phyloP scores from a whole-genome alignment of 1,140 invertebrate species.

The Dendroctonus valens region DNA sequence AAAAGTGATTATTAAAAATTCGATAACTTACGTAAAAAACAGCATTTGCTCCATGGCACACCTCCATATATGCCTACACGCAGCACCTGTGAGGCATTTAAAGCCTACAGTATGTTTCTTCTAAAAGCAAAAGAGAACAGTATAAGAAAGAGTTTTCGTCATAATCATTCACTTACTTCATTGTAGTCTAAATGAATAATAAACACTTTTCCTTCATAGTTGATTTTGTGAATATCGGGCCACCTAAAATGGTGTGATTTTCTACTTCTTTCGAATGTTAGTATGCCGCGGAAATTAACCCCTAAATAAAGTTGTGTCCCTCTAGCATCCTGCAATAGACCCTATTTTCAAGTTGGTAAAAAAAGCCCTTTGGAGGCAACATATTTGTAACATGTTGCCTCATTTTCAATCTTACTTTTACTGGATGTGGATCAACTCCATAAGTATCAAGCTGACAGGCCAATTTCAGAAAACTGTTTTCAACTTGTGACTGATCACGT shows the following conservation, averaged over 20 bases:
- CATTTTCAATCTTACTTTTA: slow-evolving; percentile 72
- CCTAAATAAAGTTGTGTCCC: slow-evolving; percentile 89
- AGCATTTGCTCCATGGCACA: slow-evolving; percentile 96
- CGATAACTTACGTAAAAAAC: slow-evolving; percentile 88
- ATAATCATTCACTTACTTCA: slow-evolving; percentile 48
- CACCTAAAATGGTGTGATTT: slow-evolving; percentile 94
- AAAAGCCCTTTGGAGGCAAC: slow-evolving; percentile 1
- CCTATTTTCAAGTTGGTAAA: slow-evolving; percentile 25
- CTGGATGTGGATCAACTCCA: slow-evolving; percentile 95
- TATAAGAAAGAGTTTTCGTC: not conserved
- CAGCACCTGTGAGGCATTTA: slow-evolving; percentile 86
- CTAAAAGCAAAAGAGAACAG: slow-evolving; percentile 59
- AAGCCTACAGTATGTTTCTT: slow-evolving; percentile 96
- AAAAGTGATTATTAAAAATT: slow-evolving; percentile 9
- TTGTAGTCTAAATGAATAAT: slow-evolving; percentile 85
- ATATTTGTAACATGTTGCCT: not conserved
- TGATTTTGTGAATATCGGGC: slow-evolving; percentile 93
- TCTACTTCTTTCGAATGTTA: slow-evolving; percentile 90
- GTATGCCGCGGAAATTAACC: slow-evolving; percentile 91
- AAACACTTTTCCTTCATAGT: slow-evolving; percentile 98
- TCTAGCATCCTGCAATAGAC: slow-evolving; percentile 74
- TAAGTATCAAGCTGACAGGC: slow-evolving; percentile 92
- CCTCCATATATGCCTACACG: slow-evolving; percentile 92
- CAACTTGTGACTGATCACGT: slow-evolving; percentile 71
- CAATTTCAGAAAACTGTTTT: slow-evolving; percentile 82